These are phyloP conservation scores for Mechanitis mazaeus DNA, from an alignment of 2,888 invertebrate genomes.

Conservation along the genomic window DNA sequence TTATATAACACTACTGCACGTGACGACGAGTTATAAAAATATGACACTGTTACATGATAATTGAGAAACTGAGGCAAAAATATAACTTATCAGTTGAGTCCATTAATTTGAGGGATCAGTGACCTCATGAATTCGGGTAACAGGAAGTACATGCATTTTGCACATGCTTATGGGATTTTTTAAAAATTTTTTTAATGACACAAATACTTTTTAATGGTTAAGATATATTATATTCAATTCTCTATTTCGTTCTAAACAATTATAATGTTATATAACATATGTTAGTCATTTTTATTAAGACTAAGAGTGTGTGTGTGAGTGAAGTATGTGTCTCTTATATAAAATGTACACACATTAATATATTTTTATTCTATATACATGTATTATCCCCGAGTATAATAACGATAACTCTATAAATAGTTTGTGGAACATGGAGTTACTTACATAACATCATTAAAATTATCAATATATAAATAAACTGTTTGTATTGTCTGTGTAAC, in stretches of 20 bases:
- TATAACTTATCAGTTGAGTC: slow-evolving; percentile 40
- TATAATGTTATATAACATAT: no score
- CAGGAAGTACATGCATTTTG: neutral
- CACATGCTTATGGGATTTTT: no score
- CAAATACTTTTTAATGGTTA: no score
- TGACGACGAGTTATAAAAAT: slow-evolving; percentile 40
- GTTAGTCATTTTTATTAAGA: no score
- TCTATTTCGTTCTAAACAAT: no score
- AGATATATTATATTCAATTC: no score
- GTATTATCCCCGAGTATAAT: neutral
- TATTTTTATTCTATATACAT: no score
- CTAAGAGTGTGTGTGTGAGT: no score
- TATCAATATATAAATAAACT: neutral
- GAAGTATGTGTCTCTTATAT: no score
- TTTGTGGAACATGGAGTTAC: neutral
- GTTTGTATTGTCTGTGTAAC: neutral
- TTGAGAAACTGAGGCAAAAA: slow-evolving; percentile 38
- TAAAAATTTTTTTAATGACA: no score
- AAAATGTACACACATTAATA: no score
- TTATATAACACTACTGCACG: slow-evolving; percentile 7
- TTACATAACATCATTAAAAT: neutral
- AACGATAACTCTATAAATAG: neutral
- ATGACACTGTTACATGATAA: slow-evolving; percentile 54
- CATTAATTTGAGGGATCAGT: slow-evolving; percentile 27
- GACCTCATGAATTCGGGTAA: slow-evolving; percentile 20